phyloP scores from a whole-genome alignment of 1,140 invertebrate genomes.

The Coelopa frigida region DNA sequence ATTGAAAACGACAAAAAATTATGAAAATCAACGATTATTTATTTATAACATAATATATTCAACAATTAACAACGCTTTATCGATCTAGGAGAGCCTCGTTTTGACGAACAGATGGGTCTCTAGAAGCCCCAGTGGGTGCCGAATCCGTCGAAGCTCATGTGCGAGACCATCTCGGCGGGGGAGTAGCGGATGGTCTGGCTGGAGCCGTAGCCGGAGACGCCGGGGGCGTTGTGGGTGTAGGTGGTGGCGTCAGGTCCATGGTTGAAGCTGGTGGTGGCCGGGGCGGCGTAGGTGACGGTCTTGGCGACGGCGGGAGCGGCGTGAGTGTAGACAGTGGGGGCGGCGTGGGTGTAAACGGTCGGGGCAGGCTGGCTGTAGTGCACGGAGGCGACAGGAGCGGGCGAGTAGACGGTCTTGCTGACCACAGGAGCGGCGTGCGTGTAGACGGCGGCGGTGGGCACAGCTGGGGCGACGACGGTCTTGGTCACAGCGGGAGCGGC shows the following conservation, averaged over 20 bases:
- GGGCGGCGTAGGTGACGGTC: slow-evolving; percentile 46
- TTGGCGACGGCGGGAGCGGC: slow-evolving; percentile 23
- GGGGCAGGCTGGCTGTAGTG: slow-evolving; percentile 39
- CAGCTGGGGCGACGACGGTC: slow-evolving; percentile 5
- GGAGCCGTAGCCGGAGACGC: slow-evolving; percentile 31
- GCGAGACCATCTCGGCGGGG: slow-evolving; percentile 49
- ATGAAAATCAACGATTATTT: no score
- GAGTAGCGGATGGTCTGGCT: slow-evolving; percentile 42
- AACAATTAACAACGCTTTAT: no score
- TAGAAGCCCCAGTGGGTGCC: slow-evolving; percentile 50
- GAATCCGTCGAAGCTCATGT: slow-evolving; percentile 49
- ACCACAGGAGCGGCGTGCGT: slow-evolving; percentile 38
- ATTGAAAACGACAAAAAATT: no score
- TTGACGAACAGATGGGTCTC: no score
- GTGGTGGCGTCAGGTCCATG: slow-evolving; percentile 14
- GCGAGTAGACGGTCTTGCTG: slow-evolving; percentile 23
- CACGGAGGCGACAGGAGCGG: slow-evolving; percentile 35
- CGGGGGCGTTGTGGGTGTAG: slow-evolving; percentile 27
- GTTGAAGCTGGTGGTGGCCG: slow-evolving; percentile 23
- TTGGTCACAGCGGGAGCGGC: slow-evolving; percentile 15
- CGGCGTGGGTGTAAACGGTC: slow-evolving; percentile 12
- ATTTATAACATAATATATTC: no score
- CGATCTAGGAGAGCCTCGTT: no score
- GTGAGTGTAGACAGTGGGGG: slow-evolving; percentile 17
- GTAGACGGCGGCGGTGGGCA: slow-evolving; percentile 48